Conservation (phyloP, 2,113 vertebrate genomes). For the Mus pahari region DNA sequence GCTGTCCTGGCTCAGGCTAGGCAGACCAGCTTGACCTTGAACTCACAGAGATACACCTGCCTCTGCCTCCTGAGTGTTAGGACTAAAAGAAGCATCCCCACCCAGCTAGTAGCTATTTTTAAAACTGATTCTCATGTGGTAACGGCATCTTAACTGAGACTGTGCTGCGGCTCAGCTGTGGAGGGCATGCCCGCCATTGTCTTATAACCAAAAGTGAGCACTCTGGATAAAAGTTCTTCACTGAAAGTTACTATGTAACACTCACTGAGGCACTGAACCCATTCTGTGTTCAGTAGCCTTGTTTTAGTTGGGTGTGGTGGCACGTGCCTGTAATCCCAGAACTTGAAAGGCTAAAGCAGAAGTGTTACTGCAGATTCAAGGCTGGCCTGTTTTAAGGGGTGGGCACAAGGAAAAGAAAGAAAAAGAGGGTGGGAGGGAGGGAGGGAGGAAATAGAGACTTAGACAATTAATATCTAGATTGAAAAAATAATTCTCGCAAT, state of each 20-base stretch:
- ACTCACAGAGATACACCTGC: background rate
- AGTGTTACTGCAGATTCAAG: background rate
- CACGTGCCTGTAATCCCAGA: background rate
- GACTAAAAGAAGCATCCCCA: background rate
- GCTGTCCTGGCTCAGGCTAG: background rate
- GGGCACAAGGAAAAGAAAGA: background rate
- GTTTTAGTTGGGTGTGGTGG: background rate
- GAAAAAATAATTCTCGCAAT: background rate
- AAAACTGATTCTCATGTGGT: background rate
- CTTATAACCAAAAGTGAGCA: slow-evolving; percentile 2
- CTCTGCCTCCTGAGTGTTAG: background rate
- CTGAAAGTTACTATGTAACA: background rate
- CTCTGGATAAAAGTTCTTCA: background rate
- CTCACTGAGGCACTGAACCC: background rate
- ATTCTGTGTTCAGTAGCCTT: background rate
- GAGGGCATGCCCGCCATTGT: background rate
- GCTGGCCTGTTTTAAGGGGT: background rate
- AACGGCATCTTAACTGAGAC: background rate
- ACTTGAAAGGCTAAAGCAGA: background rate
- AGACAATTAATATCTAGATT: background rate
- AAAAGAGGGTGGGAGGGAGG: too few relatives aligned
- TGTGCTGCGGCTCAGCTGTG: background rate
- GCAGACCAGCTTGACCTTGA: background rate
- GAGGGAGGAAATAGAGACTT: background rate
- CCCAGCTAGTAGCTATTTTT: background rate